A percentile compares a stretch with the other conserved stretches of the same genome.
Evolutionary conservation across 37 sponge, comb jelly and placozoan genomes (phyloP).

Genomic region (Beroe ovata): DNA sequence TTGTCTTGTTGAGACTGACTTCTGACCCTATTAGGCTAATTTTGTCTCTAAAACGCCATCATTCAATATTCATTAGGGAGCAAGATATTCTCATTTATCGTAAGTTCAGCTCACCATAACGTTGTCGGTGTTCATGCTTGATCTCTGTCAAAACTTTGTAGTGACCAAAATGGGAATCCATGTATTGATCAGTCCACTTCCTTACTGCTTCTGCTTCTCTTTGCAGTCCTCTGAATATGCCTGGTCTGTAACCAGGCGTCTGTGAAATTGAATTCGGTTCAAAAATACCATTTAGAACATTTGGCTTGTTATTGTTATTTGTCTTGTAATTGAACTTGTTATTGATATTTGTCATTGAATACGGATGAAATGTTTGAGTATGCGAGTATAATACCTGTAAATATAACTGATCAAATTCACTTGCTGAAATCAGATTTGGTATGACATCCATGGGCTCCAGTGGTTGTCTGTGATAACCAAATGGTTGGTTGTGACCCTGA

Average conservation of each 20-base stretch:
- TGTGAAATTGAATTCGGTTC: background rate
- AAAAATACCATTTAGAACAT: background rate
- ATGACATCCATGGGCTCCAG: conserved; percentile 17
- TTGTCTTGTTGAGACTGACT: too few species aligned
- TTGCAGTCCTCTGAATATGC: conserved; percentile 51
- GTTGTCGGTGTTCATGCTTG: conserved; percentile 32
- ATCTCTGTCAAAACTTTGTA: conserved; percentile 61
- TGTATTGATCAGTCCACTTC: conserved; percentile 24
- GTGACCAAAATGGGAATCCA: background rate
- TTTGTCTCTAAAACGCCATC: too few species aligned
- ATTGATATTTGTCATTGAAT: too few species aligned
- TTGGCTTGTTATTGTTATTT: too few species aligned
- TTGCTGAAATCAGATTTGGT: conserved; percentile 7
- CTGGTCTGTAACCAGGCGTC: conserved; percentile 29
- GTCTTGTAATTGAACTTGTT: too few species aligned
- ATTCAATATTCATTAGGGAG: too few species aligned
- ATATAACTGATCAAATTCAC: conserved; percentile 13
- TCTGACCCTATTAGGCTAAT: too few species aligned
- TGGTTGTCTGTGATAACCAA: conserved; percentile 62
- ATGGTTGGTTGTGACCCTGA: conserved; percentile 30
- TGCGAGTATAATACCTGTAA: conserved; percentile 8
- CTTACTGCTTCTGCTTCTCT: background rate
- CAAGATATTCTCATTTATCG: background rate
- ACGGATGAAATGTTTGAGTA: too few species aligned
- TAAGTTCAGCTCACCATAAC: conserved; percentile 1